Conservation (phyloP, 2,113 vertebrate genomes). For the Bucco capensis region DNA sequence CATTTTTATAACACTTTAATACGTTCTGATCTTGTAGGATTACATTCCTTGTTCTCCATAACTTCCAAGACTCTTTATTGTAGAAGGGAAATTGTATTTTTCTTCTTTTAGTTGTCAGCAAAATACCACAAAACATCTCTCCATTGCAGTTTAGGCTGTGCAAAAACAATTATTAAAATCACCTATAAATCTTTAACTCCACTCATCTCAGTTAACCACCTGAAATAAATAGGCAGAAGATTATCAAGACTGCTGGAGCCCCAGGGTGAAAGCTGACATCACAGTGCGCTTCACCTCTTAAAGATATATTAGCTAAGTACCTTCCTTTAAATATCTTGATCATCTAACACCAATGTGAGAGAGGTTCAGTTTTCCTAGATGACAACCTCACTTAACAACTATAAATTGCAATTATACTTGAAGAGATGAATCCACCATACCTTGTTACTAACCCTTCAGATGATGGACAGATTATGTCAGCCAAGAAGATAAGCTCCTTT, state of each 20-base stretch:
- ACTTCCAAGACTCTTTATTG: neutral
- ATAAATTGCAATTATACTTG: neutral
- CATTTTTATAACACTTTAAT: neutral
- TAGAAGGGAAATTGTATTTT: neutral
- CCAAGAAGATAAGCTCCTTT: neutral
- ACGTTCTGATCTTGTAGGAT: neutral
- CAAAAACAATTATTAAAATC: neutral
- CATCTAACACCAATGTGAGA: neutral
- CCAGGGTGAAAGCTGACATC: neutral
- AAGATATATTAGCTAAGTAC: neutral
- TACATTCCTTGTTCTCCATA: neutral
- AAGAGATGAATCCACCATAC: neutral
- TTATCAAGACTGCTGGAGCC: neutral
- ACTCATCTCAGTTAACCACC: neutral
- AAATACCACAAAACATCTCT: neutral
- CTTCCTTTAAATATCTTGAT: neutral
- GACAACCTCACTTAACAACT: neutral
- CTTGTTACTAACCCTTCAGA: neutral
- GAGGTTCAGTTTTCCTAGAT: neutral
- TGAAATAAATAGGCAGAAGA: neutral
- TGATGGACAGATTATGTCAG: neutral
- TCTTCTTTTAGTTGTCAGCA: neutral
- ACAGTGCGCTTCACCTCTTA: too few species aligned
- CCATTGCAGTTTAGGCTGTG: neutral
- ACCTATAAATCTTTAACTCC: neutral